Conservation (phyloP, 2,113 vertebrate genomes). For the Mobula birostris region DNA sequence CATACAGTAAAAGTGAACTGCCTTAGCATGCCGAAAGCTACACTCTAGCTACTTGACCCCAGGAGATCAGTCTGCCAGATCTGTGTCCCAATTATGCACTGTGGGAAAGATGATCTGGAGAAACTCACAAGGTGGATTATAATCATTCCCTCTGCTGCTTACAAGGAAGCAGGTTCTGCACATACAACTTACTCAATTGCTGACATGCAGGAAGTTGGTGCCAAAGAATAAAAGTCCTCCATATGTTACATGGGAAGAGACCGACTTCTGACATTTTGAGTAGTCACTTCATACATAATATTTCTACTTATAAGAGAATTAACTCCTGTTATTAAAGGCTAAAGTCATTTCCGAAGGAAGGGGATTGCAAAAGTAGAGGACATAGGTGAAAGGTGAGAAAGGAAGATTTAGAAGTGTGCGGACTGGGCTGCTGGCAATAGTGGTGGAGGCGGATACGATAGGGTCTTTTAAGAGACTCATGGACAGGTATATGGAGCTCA, state of each 20-base stretch:
- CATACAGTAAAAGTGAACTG: background rate
- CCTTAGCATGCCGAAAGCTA: background rate
- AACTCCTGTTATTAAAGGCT: background rate
- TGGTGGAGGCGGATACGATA: too few relatives aligned
- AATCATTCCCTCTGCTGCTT: background rate
- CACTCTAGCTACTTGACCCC: background rate
- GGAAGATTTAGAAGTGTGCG: too few relatives aligned
- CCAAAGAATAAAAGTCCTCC: background rate
- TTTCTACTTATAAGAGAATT: background rate
- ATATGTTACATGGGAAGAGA: background rate
- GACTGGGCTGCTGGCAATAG: too few relatives aligned
- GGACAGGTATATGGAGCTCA: too few relatives aligned
- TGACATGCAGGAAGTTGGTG: background rate
- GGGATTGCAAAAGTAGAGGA: too few relatives aligned
- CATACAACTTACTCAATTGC: background rate
- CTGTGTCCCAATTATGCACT: background rate
- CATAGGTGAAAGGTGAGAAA: too few relatives aligned
- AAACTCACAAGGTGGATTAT: background rate
- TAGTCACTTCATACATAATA: background rate
- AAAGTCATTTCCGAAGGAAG: too few relatives aligned
- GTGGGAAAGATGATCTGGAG: background rate
- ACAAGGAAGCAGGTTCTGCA: background rate
- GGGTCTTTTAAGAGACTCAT: too few relatives aligned
- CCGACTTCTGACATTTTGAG: background rate
- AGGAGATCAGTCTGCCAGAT: background rate